Base-by-base conservation (phyloP, 2,797 vertebrate species). In the Meriones psammophilus region DNA sequence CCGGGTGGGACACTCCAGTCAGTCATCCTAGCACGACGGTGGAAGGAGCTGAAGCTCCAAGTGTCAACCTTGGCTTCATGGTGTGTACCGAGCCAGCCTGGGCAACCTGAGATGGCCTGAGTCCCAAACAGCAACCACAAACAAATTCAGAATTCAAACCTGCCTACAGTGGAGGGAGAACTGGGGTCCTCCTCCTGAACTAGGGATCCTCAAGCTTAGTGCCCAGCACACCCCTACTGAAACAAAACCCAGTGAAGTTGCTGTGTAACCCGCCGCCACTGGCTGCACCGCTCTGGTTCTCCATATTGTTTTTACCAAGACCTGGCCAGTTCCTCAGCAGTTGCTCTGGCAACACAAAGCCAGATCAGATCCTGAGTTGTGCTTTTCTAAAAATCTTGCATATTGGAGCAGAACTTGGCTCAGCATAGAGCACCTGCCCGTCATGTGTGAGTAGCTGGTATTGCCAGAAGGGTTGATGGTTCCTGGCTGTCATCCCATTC, bases 221-320 rank as follows among this genome's bases (percentile, higher is more conserved):
- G n/a, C 10, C 18, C 77, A 36, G 7, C 33, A 56, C 46, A 56
- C 12, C 8, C 10, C 54, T 22, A 36, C 22, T 30, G 24, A n/a
- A 60, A 36, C n/a, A 42, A n/a, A 73, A 39, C 12, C 22, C 84
- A 36, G 17, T 58, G 46, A 86, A 20, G 33, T 2, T 24, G 66
- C 50, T 18, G 24, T 73, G n/a, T 30, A 22, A 6, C 8, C n/a
- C 0, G 0, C 5, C 12, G n/a, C n/a, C 50, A 2, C 14, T 58
- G 68, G 22, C 54, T 58, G 10, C n/a, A 39, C 69, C n/a, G 39
- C 85, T 58, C 86, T 69, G 88, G 36, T 39, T 13, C 3, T 1
- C 30, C 39, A 13, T 0, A 0, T 20, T 7, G 1, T 74, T 73
- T 26, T 73, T 62, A 83, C 60, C 36, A 42, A 76, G 77, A 56